Percentiles rank a stretch among this genome's conserved stretches.
Conservation (phyloP, 2,797 vertebrate species). For the Astyanax mexicanus region DNA sequence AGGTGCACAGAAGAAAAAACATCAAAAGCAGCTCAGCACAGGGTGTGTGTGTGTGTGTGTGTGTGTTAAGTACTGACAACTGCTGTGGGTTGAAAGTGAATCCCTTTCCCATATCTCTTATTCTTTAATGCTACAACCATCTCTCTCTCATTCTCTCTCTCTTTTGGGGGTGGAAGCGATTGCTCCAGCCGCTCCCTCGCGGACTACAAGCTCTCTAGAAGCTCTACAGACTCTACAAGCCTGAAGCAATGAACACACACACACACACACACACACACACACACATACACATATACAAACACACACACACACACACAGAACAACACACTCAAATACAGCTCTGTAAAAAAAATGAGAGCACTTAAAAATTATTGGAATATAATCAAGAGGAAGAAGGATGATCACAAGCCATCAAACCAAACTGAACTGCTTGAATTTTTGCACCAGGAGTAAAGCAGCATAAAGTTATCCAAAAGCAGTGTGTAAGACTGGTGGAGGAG, state of each 20-base stretch:
- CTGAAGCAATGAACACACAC: not conserved
- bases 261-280: constrained; percentile 49
- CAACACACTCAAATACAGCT: no score
- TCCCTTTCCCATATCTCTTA: not conserved
- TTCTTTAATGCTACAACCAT: not conserved
- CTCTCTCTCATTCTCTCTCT: not conserved
- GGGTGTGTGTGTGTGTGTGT: no score
- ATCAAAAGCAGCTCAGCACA: not conserved
- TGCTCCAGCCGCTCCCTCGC: not conserved
- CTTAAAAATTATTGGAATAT: no score
- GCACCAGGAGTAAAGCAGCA: no score
- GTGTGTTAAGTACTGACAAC: not conserved
- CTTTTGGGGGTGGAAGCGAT: not conserved
- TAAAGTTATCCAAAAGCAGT: no score
- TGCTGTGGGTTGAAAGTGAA: not conserved
- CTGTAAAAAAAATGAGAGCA: no score
- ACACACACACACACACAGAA: constrained; percentile 59
- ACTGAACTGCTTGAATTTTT: no score
- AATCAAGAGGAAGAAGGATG: no score
- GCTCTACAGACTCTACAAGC: not conserved
- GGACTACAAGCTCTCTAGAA: no score
- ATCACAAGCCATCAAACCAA: no score
- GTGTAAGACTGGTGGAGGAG: no score
- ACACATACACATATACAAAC: constrained; percentile 32
- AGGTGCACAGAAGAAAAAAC: constrained; percentile 8